phyloP scores from a whole-genome alignment of 1,140 invertebrate genomes.

The Ips typographus region DNA sequence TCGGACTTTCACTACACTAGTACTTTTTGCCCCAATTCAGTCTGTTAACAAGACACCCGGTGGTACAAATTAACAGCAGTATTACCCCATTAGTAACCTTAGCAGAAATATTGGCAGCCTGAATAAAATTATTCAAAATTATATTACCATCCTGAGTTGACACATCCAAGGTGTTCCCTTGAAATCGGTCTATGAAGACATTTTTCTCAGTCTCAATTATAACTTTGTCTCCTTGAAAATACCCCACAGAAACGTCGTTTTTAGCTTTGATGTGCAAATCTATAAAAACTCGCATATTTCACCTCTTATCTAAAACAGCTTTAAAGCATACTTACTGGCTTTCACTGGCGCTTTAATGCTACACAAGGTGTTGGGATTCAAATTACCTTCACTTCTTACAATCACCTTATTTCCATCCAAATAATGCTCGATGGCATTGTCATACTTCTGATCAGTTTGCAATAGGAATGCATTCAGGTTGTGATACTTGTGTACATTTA shows the following conservation, averaged over 20 bases:
- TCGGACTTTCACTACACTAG: neutral
- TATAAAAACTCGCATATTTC: slow-evolving; percentile 14
- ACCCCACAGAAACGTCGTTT: slow-evolving; percentile 37
- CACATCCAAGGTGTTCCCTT: slow-evolving; percentile 39
- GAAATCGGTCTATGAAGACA: slow-evolving; percentile 40
- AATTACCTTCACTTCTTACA: slow-evolving; percentile 7
- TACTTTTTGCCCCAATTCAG: no score
- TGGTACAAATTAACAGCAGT: neutral
- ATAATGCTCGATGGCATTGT: slow-evolving; percentile 31
- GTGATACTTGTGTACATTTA: slow-evolving; percentile 38
- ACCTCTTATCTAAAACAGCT: neutral
- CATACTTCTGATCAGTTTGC: slow-evolving; percentile 33
- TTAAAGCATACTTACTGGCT: slow-evolving; percentile 40
- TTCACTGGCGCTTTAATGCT: slow-evolving; percentile 42
- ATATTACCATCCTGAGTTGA: slow-evolving; percentile 39
- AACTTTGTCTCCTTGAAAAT: slow-evolving; percentile 38
- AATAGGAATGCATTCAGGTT: slow-evolving; percentile 31
- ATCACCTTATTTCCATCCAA: slow-evolving; percentile 34
- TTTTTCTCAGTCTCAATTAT: slow-evolving; percentile 36
- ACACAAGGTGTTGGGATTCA: slow-evolving; percentile 26
- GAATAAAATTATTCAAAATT: slow-evolving; percentile 37
- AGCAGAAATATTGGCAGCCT: slow-evolving; percentile 34
- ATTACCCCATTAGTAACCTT: slow-evolving; percentile 38
- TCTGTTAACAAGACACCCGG: no score
- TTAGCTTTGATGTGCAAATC: slow-evolving; percentile 40